Percentiles rank a stretch among this genome's conserved stretches.
Conservation (phyloP, 2,888 invertebrate species). For the Trisateles emortualis region DNA sequence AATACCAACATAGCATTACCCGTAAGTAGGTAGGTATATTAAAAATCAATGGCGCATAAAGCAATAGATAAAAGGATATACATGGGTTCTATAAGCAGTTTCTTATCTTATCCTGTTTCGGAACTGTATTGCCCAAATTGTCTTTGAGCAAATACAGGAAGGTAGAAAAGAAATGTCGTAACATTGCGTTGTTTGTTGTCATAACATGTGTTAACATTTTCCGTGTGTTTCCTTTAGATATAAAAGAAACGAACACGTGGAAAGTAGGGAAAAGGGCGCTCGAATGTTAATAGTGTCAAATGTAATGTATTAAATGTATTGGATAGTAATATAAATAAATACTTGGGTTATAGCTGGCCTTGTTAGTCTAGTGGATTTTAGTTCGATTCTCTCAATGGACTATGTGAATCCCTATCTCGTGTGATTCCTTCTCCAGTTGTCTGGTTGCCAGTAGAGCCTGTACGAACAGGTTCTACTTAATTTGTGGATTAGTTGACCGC, state of each 20-base stretch:
- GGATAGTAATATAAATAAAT: too few relatives aligned
- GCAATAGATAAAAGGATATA: background rate
- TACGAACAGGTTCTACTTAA: too few relatives aligned
- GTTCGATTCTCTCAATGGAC: too few relatives aligned
- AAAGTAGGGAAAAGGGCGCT: background rate
- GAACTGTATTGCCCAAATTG: conserved; percentile 8
- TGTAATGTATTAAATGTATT: too few relatives aligned
- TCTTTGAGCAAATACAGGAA: background rate
- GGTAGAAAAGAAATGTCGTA: background rate
- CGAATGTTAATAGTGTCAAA: background rate
- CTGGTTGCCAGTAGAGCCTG: too few relatives aligned
- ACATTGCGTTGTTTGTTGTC: conserved; percentile 1
- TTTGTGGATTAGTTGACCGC: too few relatives aligned
- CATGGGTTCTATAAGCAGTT: conserved; percentile 3
- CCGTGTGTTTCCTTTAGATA: background rate
- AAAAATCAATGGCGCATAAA: conserved; percentile 1
- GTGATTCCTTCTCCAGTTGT: too few relatives aligned
- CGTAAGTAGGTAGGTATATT: too few relatives aligned
- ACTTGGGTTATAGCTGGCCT: too few relatives aligned
- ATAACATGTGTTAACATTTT: conserved; percentile 5
- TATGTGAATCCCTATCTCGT: too few relatives aligned
- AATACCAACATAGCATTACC: too few relatives aligned
- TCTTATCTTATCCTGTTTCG: conserved; percentile 10
- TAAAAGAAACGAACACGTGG: background rate
- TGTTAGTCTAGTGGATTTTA: too few relatives aligned